Evolutionary conservation across 2,113 vertebrate species (phyloP), one percentile per base, ranked within the genome.

Genomic region (Holacanthus passer): DNA sequence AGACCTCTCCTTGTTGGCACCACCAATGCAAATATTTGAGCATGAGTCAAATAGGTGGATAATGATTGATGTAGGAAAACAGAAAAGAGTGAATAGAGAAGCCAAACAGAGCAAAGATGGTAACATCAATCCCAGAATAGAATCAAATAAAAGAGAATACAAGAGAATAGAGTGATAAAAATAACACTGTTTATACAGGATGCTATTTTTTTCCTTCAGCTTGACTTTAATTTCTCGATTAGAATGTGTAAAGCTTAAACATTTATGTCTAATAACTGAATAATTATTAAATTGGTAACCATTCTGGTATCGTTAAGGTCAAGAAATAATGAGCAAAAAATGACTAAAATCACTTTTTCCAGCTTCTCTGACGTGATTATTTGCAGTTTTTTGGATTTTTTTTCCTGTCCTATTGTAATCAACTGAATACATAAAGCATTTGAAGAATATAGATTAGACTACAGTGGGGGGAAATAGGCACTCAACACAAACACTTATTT

Each of bases 21-120:
- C 85, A 83, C 92, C 91, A 91, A 73, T 71, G 92, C 93, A 82
- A 95, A 95, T 95, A 95, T 95, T 95, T 95, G 87, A 88, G 20
- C 37, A 6, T 9, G 56, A 81, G 75, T 90, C 77, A 84, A 81
- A 88, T 16, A 87, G 72, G 60, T 60, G 79, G 68, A 74, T 85
- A 50, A 67, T 86, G 71, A 82, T 64, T 73, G 62, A 73, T 29
- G 5, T 12, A 20, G 73, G 29, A 73, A 81, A 80, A 86, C 68
- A 83, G 7, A 62, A 59, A 87, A 52, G 55, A 62, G 66, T 72
- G 65, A 82, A 66, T 4, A 73, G 31, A 65, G 4, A 16, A 24
- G 7, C 43, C 39, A 75, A 80, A 83, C 77, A 27, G 20, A 48
- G 29, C 12, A 19, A 47, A 58, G 10, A 69, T 7, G 12, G 50